A percentile compares a stretch with the other conserved stretches of the same genome.
These are phyloP conservation scores for Acestrorhynchus altus DNA, from an alignment of 2,797 vertebrate genomes.

Conservation along the genomic window DNA sequence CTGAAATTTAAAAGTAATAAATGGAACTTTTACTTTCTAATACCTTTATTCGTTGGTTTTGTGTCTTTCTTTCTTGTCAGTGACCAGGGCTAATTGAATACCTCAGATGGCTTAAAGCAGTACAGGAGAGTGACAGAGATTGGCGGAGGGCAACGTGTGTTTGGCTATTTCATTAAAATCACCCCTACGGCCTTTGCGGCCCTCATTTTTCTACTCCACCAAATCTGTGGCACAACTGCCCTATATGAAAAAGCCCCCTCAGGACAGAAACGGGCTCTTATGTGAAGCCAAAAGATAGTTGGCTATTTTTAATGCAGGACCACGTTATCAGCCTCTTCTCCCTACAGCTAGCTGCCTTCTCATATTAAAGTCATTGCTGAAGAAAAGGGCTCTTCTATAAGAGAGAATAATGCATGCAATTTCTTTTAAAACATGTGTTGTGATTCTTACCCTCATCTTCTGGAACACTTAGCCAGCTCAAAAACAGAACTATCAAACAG, in stretches of 20 bases:
- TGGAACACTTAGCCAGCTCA: constrained; percentile 18
- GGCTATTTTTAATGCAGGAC: constrained; percentile 50
- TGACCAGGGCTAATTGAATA: not conserved
- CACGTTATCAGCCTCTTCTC: constrained; percentile 29
- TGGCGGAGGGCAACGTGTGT: not conserved
- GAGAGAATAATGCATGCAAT: constrained; percentile 25
- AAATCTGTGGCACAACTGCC: constrained; percentile 35
- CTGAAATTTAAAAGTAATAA: not conserved
- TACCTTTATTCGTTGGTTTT: not conserved
- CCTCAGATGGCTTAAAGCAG: constrained; percentile 1
- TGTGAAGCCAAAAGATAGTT: constrained; percentile 38
- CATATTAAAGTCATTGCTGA: constrained; percentile 44
- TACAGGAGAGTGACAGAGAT: not conserved
- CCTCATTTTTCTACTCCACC: constrained; percentile 21
- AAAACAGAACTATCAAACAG: not conserved
- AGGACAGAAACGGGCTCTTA: constrained; percentile 42
- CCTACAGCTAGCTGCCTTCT: constrained; percentile 44
- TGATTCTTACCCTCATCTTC: constrained; percentile 11
- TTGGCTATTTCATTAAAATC: constrained; percentile 25
- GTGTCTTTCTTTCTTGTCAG: not conserved
- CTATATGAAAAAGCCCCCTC: constrained; percentile 47
- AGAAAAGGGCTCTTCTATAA: constrained; percentile 16
- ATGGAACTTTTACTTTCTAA: not conserved
- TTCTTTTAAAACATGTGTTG: constrained; percentile 12
- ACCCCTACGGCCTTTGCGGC: constrained; percentile 2